Percentiles rank a stretch among this genome's conserved stretches.
Evolutionary conservation across 2,888 invertebrate species (phyloP).

Genomic region (Opisthograptis luteolata): DNA sequence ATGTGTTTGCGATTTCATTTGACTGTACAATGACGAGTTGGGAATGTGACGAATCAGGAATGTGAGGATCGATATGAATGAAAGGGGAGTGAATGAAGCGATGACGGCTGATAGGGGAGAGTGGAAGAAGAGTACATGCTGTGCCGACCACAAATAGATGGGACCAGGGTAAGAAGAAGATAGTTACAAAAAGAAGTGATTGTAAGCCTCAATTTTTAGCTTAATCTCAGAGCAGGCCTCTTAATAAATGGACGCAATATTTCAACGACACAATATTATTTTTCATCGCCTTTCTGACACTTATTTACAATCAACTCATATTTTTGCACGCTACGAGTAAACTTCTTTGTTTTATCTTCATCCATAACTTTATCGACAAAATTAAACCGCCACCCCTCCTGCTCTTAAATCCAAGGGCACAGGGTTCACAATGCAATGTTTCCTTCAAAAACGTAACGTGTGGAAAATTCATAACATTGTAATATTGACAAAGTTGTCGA

Average conservation of each 20-base stretch:
- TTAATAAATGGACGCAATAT: neutral
- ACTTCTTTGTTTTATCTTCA: constrained; percentile 18
- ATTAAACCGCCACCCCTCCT: neutral
- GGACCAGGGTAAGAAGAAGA: too few relatives aligned
- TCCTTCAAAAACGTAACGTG: neutral
- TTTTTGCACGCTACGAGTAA: constrained; percentile 5
- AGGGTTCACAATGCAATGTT: constrained; percentile 4
- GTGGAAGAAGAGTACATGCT: too few relatives aligned
- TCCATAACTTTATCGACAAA: constrained; percentile 8
- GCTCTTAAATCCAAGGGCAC: neutral
- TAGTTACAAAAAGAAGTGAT: too few relatives aligned
- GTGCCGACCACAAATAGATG: too few relatives aligned
- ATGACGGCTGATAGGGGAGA: too few relatives aligned
- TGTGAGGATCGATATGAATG: too few relatives aligned
- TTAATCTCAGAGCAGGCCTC: neutral
- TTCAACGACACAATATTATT: neutral
- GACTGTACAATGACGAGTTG: too few relatives aligned
- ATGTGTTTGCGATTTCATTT: too few relatives aligned
- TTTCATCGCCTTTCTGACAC: neutral
- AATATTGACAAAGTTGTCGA: constrained; percentile 7
- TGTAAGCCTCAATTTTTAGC: too few relatives aligned
- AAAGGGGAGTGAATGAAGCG: too few relatives aligned
- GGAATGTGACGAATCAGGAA: too few relatives aligned
- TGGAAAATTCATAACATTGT: constrained; percentile 10
- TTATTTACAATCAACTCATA: constrained; percentile 8